These are phyloP conservation scores for Pelodytes ibericus DNA, from an alignment of 2,797 vertebrate species.

Conservation along the genomic window DNA sequence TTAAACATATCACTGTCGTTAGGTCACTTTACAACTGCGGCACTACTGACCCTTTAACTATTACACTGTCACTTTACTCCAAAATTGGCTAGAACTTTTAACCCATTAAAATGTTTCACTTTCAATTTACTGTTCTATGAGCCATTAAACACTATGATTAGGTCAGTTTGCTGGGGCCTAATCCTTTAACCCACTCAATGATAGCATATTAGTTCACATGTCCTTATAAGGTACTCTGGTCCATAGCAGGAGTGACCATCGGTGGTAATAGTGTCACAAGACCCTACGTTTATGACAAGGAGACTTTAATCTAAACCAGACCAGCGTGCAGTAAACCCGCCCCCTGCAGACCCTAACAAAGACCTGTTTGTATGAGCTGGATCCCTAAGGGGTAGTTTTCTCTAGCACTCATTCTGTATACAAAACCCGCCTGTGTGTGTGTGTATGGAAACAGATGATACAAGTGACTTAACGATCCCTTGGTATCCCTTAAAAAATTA, in stretches of 20 bases:
- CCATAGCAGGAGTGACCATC: slow-evolving; percentile 3
- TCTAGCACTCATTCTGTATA: slow-evolving; percentile 48
- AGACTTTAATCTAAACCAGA: slow-evolving; percentile 49
- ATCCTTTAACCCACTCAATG: no score
- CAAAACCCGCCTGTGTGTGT: slow-evolving; percentile 44
- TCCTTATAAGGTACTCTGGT: slow-evolving; percentile 28
- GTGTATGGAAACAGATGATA: slow-evolving; percentile 54
- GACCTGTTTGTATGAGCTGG: slow-evolving; percentile 43
- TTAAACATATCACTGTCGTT: not conserved
- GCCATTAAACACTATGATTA: no score
- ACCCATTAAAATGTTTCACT: not conserved
- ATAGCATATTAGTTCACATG: no score
- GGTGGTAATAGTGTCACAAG: slow-evolving; percentile 24
- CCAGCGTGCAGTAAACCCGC: slow-evolving; percentile 28
- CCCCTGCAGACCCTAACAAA: slow-evolving; percentile 47
- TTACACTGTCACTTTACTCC: not conserved
- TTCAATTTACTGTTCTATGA: no score
- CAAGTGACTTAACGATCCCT: slow-evolving; percentile 52
- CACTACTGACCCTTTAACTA: not conserved
- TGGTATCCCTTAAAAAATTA: slow-evolving; percentile 49
- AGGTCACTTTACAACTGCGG: not conserved
- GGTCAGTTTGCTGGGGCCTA: no score
- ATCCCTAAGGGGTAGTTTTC: slow-evolving; percentile 34
- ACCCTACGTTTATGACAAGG: slow-evolving; percentile 22
- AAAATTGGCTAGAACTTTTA: not conserved